Evolutionary conservation across 2,888 invertebrate species (phyloP).

Genomic region (Dasysyrphus tricinctus): DNA sequence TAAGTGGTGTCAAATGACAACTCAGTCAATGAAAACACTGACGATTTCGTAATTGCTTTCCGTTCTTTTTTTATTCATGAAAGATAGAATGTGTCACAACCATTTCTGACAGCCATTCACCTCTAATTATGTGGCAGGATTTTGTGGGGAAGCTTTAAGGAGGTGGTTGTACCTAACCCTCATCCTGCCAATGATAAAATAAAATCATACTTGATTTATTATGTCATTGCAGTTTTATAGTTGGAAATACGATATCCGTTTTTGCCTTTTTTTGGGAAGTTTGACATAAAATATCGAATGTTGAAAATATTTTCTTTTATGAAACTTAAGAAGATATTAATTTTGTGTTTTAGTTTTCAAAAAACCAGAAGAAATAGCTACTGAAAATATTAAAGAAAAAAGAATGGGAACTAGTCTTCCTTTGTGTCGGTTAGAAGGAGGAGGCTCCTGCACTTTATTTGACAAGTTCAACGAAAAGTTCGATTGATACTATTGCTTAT

Average conservation of each 20-base stretch:
- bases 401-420: too few relatives aligned
- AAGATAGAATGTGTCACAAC: constrained; percentile 62
- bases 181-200: constrained; percentile 14
- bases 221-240: constrained; percentile 16
- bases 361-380: too few relatives aligned
- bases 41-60: constrained; percentile 60
- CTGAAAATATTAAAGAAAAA: too few relatives aligned
- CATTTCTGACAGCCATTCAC: constrained; percentile 66
- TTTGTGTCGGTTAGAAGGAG: too few relatives aligned
- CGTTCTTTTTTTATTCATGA: not conserved
- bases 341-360: too few relatives aligned
- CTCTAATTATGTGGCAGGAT: constrained; percentile 66
- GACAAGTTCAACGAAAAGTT: too few relatives aligned
- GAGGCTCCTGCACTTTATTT: too few relatives aligned
- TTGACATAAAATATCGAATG: not conserved
- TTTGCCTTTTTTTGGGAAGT: not conserved
- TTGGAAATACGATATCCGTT: not conserved
- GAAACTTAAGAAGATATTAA: not conserved
- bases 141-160: constrained; percentile 14
- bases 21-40: constrained; percentile 48
- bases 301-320: not conserved
- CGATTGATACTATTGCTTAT: too few relatives aligned
- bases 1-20: constrained; percentile 70
- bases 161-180: constrained; percentile 4
- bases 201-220: constrained; percentile 22